Evolutionary conservation across 2,797 vertebrate species (phyloP).

Genomic region (Coilia nasus): DNA sequence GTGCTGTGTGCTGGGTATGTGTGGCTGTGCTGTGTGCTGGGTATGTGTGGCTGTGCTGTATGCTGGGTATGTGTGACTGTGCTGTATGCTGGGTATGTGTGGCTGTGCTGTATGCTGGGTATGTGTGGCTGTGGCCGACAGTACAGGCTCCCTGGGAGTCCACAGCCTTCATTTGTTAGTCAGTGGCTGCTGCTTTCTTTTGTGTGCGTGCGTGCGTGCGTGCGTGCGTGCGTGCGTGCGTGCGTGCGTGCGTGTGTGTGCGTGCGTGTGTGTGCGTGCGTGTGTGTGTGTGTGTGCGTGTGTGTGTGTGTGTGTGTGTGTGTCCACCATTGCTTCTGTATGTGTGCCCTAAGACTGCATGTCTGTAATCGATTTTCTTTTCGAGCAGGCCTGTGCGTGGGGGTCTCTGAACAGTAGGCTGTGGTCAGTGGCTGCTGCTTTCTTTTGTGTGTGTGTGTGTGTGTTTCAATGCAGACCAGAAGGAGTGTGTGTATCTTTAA

Average conservation of each 20-base stretch:
- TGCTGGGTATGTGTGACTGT: background rate
- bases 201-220: slow-evolving; percentile 18
- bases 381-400: slow-evolving; percentile 21
- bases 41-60: too few relatives aligned
- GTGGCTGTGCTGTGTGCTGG: too few relatives aligned
- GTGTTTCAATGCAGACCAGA: too few relatives aligned
- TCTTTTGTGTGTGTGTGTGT: background rate
- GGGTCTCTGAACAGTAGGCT: background rate
- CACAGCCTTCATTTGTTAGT: background rate
- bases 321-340: background rate
- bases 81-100: background rate
- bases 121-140: background rate
- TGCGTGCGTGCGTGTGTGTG: background rate
- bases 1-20: too few relatives aligned
- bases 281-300: slow-evolving; percentile 16
- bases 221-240: background rate
- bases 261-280: background rate
- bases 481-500: background rate
- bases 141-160: background rate
- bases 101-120: background rate
- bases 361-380: slow-evolving; percentile 31
- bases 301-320: background rate
- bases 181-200: background rate
- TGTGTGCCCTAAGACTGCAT: background rate
- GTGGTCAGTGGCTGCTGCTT: background rate